Base-by-base conservation (phyloP, 2,113 vertebrate species). In the Emydura subglobosa region DNA sequence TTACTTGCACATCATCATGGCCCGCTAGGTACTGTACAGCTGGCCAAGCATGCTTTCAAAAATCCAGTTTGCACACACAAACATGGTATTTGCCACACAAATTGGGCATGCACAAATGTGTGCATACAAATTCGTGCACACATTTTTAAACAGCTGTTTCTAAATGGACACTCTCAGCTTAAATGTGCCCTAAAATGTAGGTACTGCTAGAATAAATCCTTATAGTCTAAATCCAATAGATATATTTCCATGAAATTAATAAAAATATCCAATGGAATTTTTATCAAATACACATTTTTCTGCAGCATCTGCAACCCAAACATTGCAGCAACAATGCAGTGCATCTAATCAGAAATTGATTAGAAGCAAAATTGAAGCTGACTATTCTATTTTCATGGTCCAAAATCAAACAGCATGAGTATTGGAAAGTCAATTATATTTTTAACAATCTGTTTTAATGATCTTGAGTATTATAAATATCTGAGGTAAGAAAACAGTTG, bases 191-290 rank as follows among this genome's bases (percentile, higher is more conserved):
- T 72, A 39, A 72, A 39, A 72, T 39, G 19, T 39, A 72, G 34
- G 19, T 39, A 22, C 9, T 21, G n/a, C 16, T 39, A 78, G 13
- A 44, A 47, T 78, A 78, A 44, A 13, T 4, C 24, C 25, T 78
- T 47, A 78, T 47, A 47, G 6, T 42, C 34, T 78, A 47, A 78
- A 47, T 89, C 42, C 51, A 79, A 53, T 5, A 27, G 53, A 84
- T 22, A 31, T 39, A 34, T 29, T 79, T 17, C 74, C 42, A 82
- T 0, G 0, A 65, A 24, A 87, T 42, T 4, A 27, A 29, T 65
- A 5, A n/a, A 72, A 59, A 72, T 92, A 80, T 47, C 31, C 53
- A 91, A 19, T n/a, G 31, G 42, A 94, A 92, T 0, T 74, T 22
- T 51, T 61, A 47, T 39, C 10, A n/a, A 17, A 49, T 25, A 61